Base-by-base conservation (phyloP, 37 sponge, comb jelly and placozoan genomes). In the Chondrosia reniformis region DNA sequence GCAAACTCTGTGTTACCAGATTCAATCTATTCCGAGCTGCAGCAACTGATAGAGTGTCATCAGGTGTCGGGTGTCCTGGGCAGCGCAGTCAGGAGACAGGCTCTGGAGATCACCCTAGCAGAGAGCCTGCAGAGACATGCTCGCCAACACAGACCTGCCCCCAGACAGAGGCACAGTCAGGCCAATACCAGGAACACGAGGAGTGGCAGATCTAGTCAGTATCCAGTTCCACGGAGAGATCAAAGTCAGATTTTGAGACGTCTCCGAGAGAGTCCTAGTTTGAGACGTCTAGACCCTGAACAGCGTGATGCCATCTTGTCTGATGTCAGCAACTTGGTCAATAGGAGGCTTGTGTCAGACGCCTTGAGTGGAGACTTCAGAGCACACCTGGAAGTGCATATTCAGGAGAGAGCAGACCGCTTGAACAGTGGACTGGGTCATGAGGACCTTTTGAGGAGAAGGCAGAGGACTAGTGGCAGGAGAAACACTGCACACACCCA, bases 301-400 rank as follows among this genome's bases (percentile, higher is more conserved):
- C 33, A 56, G 38, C 44, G 40, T n/a, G 77, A 83, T 12, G 76
- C 63, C 17, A 55, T 88, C 37, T 52, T 63, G 25, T 65, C 74
- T 55, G 89, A 88, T 33, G 63, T 88, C 22, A 69, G 84, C 12
- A 46, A 67, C 40, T 67, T 88, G 17, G 32, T 80, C 67, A 79
- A 88, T 63, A 57, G 49, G 13, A 80, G 67, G 19, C 42, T 33
- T 38, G 89, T 88, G 10, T 36, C 58, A 21, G 76, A 40, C 40
- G 28, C 80, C 2, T 79, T 88, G 19, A 61, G 78, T 8, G 52
- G 81, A 22, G 76, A 84, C 0, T n/a, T 77, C 5, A 59, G 37
- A 9, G 72, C 44, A 36, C 72, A 69, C 43, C 25, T 69, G 72
- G 72, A 69, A 25, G 22, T 69, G n/a, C 72, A 69, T 37, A 36